Evolutionary conservation across 2,113 vertebrate genomes (phyloP).

Genomic region (Capreolus pygargus): DNA sequence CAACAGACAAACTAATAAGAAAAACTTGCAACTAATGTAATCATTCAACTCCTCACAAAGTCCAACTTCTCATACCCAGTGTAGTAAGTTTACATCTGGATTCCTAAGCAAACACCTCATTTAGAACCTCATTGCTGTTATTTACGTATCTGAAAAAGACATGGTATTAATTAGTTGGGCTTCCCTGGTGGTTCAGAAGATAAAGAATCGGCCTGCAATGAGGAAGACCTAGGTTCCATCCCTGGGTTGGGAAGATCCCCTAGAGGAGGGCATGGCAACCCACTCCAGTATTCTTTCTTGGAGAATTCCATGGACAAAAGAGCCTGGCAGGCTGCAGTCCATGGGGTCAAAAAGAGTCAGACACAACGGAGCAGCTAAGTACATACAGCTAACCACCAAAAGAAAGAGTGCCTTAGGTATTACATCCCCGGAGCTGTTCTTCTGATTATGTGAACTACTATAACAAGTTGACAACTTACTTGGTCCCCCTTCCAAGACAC

Average conservation of each 20-base stretch:
- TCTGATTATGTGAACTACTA: neutral
- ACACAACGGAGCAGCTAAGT: fast-evolving
- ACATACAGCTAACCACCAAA: neutral
- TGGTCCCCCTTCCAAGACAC: neutral
- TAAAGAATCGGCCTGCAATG: neutral
- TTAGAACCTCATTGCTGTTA: neutral
- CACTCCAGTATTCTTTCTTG: neutral
- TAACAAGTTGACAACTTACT: neutral
- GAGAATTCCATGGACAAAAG: neutral
- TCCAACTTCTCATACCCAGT: neutral
- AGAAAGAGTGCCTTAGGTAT: neutral
- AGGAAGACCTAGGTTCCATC: neutral
- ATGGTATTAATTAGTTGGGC: neutral
- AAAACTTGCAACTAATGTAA: neutral
- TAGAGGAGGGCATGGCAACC: neutral
- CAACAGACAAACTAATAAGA: neutral
- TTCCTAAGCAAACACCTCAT: neutral
- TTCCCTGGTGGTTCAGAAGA: neutral
- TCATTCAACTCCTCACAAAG: neutral
- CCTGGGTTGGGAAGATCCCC: neutral
- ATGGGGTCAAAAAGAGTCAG: neutral
- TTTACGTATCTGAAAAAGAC: neutral
- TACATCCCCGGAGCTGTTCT: neutral
- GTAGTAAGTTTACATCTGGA: neutral
- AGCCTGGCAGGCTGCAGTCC: neutral